Evolutionary conservation across 2,797 vertebrate genomes (phyloP), one percentile per base, ranked within the genome.

Genomic region (Octomys mimax): DNA sequence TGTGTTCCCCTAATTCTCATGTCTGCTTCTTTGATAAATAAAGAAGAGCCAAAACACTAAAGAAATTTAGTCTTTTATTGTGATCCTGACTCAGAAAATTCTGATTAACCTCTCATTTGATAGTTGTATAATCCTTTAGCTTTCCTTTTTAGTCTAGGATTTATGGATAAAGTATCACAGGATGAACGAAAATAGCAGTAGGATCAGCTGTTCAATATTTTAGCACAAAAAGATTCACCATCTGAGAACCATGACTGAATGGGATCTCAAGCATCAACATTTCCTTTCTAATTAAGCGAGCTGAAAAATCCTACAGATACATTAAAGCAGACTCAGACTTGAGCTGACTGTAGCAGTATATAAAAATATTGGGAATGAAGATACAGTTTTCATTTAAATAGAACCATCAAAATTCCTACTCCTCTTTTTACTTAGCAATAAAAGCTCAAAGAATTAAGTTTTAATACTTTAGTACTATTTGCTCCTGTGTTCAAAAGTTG

Each of bases 21-120:
- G 1, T 89, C n/a, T 90, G 19, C 86, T 93, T 82, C 28, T 78
- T 36, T 92, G 49, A 94, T 39, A 80, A 95, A 85, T 91, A 92
- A 96, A 81, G 19, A 97, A 85, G 80, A 0, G 4, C 70, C 4
- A 49, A 77, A 87, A 28, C n/a, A 90, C 33, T 78, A 6, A 91
- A 83, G 59, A 36, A 62, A 79, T 6, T 57, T 57, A 26, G 6
- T 87, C 24, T 84, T 80, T 93, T 77, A 54, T 64, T 79, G 19
- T 77, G 21, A 80, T 26, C 14, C 10, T 79, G 7, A 70, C 80
- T 91, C 78, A n/a, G 39, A 87, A 91, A 86, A 79, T 57, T 82
- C 28, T 78, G 2, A 11, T 86, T 95, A 93, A 95, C n/a, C 19
- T 96, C 57, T 73, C 75, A 82, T 61, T 95, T 91, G 2, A 39